Base-by-base conservation (phyloP, 2,113 vertebrate species). In the Cavia porcellus region DNA sequence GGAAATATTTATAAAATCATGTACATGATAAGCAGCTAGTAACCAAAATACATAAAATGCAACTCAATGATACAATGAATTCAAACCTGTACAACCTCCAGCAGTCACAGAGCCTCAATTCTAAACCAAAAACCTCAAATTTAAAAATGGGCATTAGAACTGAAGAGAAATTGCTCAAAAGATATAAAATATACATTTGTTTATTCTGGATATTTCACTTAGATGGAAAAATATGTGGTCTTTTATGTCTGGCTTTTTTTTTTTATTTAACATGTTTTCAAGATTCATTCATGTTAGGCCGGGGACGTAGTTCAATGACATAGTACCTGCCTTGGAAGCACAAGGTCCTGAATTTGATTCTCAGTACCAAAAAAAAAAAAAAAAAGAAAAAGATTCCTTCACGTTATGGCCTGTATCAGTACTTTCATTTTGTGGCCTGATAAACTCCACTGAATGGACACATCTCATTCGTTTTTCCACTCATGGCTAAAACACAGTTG, bases 1-100 rank as follows among this genome's bases (percentile, higher is more conserved):
- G 55, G 86, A 90, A 86, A 86, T 82, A 82, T 20, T 86, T 82
- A 55, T 20, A 93, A 93, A 62, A 72, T 81, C 50, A 83, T n/a
- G 5, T 57, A 72, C 52, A 35, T 74, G 55, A 57, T 64, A 81
- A 38, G 45, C 15, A 86, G 42, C 45, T 38, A 47, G 17, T 81
- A 38, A 32, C 17, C 42, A 57, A 85, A 86, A 55, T 47, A 81
- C 2, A 62, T 68, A 90, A 96, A 89, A 38, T 68, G 45, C 14
- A 84, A 70, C 38, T 80, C 24, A 74, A 62, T 5, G 68, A 92
- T 42, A 79, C 72, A 75, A n/a, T n/a, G n/a, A n/a, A n/a, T n/a
- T n/a, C n/a, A n/a, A n/a, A n/a, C n/a, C n/a, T n/a, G n/a, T n/a
- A n/a, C n/a, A n/a, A n/a, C n/a, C n/a, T n/a, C n/a, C n/a, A n/a